Percentiles rank a stretch among this genome's conserved stretches.
phyloP scores from a whole-genome alignment of 2,888 invertebrate species.

The Scrobipalpa costella region DNA sequence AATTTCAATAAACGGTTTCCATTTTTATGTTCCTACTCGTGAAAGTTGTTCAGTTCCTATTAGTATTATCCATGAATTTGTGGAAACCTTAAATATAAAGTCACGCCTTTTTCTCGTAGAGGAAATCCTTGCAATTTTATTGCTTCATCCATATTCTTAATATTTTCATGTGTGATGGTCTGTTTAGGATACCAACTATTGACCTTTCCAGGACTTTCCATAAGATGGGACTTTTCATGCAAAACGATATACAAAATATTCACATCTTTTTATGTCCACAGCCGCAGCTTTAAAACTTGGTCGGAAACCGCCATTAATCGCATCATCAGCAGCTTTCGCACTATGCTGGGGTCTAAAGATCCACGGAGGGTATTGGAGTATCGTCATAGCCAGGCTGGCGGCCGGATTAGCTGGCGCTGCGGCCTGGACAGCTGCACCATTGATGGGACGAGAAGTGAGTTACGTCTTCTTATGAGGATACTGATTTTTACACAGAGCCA shows the following conservation, averaged over 20 bases:
- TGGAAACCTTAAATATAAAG: background rate
- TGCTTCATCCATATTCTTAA: background rate
- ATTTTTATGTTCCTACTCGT: too few species aligned
- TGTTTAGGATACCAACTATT: too few species aligned
- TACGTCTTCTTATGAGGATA: background rate
- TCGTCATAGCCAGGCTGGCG: slow-evolving; percentile 53
- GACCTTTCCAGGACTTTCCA: background rate
- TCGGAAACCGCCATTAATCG: slow-evolving; percentile 42
- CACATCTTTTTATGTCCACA: background rate
- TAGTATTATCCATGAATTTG: background rate
- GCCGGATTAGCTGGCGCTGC: slow-evolving; percentile 63
- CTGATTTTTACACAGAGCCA: too few species aligned
- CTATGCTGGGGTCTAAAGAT: slow-evolving; percentile 65
- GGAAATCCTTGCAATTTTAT: background rate
- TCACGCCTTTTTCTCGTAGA: background rate
- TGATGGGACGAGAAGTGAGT: slow-evolving; percentile 57
- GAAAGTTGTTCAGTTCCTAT: background rate
- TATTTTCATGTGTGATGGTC: background rate
- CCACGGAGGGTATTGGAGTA: slow-evolving; percentile 53
- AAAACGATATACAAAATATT: background rate
- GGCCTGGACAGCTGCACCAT: slow-evolving; percentile 60
- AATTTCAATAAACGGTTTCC: too few species aligned
- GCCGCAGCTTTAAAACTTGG: slow-evolving; percentile 15
- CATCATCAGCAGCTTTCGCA: slow-evolving; percentile 54
- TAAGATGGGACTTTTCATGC: background rate